These are phyloP conservation scores for Trichacis sp. DNA, from an alignment of 2,888 invertebrate genomes.

Conservation along the genomic window DNA sequence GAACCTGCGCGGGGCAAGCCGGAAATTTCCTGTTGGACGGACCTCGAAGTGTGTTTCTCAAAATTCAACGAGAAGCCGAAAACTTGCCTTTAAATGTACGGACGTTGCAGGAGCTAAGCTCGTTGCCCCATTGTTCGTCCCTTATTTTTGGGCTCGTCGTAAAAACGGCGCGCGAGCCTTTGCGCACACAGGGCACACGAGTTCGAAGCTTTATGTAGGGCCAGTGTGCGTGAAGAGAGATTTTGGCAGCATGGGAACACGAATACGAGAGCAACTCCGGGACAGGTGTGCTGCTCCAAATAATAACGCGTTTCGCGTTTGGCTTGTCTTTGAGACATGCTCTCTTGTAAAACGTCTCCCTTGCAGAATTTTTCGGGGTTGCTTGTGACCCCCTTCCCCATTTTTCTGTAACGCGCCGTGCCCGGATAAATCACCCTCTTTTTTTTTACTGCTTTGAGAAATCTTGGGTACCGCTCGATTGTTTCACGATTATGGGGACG, in stretches of 20 bases:
- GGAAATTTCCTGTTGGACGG: slow-evolving; percentile 16
- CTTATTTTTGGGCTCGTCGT: slow-evolving; percentile 58
- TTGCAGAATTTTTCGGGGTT: slow-evolving; percentile 21
- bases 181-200: slow-evolving; percentile 21
- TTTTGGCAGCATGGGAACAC: slow-evolving; percentile 45
- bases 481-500: neutral
- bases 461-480: neutral
- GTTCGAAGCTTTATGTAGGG: neutral
- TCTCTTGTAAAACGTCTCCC: slow-evolving; percentile 39
- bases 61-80: slow-evolving; percentile 25
- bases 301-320: slow-evolving; percentile 44
- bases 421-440: neutral
- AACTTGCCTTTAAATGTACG: slow-evolving; percentile 53
- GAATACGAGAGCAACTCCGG: slow-evolving; percentile 39
- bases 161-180: slow-evolving; percentile 37
- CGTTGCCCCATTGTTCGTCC: slow-evolving; percentile 57
- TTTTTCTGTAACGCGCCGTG: neutral
- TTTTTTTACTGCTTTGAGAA: neutral
- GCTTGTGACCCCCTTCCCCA: slow-evolving; percentile 3
- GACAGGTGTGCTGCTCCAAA: slow-evolving; percentile 64
- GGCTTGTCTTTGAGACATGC: slow-evolving; percentile 48
- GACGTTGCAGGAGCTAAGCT: slow-evolving; percentile 48
- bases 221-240: slow-evolving; percentile 12
- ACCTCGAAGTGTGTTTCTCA: slow-evolving; percentile 41
- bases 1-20: slow-evolving; percentile 21